phyloP scores from a whole-genome alignment of 2,797 vertebrate species.

The Eidolon dupreanum region DNA sequence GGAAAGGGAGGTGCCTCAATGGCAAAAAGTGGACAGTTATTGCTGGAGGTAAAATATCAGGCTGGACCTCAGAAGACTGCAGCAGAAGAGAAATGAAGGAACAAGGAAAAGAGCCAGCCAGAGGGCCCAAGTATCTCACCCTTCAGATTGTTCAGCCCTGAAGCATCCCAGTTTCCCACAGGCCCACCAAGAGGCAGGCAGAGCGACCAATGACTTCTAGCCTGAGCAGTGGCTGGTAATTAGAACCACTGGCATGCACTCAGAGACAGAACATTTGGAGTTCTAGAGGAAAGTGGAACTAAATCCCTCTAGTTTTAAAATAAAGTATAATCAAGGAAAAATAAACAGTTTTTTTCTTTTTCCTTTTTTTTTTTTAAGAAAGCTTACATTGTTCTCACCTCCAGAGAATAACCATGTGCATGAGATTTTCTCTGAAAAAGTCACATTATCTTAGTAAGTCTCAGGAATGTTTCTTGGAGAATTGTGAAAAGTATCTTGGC shows the following conservation, averaged over 20 bases:
- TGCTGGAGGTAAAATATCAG: background rate
- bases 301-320: constrained; percentile 42
- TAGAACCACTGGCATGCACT: background rate
- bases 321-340: constrained; percentile 31
- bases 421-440: constrained; percentile 17
- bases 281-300: background rate
- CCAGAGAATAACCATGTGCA: background rate
- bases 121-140: background rate
- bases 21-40: background rate
- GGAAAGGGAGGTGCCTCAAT: background rate
- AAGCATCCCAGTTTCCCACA: background rate
- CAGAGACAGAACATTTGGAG: background rate
- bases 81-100: background rate
- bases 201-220: background rate
- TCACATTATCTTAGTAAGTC: background rate
- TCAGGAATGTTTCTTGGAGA: background rate
- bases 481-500: background rate
- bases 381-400: background rate
- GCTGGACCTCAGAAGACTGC: background rate
- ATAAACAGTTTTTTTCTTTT: constrained; percentile 13
- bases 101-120: background rate
- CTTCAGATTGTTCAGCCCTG: background rate
- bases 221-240: background rate
- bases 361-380: background rate
- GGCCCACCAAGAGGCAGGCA: background rate